These are phyloP conservation scores for Heliconius ethilla DNA, from an alignment of 2,888 invertebrate species.

Conservation along the genomic window DNA sequence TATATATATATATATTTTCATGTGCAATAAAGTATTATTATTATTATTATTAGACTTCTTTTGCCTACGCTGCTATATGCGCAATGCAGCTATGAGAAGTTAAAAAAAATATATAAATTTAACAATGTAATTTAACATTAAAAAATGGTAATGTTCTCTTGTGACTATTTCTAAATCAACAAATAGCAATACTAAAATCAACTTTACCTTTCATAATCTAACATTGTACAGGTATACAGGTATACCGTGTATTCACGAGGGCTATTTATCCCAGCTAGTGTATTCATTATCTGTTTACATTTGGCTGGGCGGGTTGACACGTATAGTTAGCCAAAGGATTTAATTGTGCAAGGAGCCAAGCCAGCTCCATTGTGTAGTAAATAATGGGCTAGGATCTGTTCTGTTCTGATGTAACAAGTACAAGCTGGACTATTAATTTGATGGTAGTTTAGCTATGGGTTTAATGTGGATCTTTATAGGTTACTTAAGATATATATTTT, in stretches of 20 bases:
- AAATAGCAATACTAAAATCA: background rate
- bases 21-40: too few species aligned
- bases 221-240: background rate
- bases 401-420: constrained; percentile 5
- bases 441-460: constrained; percentile 7
- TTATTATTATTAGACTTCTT: too few species aligned
- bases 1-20: too few species aligned
- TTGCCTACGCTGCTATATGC: too few species aligned
- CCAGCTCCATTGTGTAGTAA: constrained; percentile 5
- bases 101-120: too few species aligned
- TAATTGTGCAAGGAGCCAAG: constrained; percentile 19
- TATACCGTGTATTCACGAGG: background rate
- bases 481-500: too few species aligned
- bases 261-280: background rate
- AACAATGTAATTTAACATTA: too few species aligned
- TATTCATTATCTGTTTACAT: constrained; percentile 20
- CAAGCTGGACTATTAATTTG: background rate
- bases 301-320: constrained; percentile 8
- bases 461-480: background rate
- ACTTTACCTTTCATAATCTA: background rate
- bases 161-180: too few species aligned
- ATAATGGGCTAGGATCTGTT: constrained; percentile 18
- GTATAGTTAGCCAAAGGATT: constrained; percentile 18
- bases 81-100: too few species aligned
- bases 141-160: too few species aligned